Evolutionary conservation across 2,888 invertebrate species (phyloP).

Genomic region (Troglohyphantes excavatus): DNA sequence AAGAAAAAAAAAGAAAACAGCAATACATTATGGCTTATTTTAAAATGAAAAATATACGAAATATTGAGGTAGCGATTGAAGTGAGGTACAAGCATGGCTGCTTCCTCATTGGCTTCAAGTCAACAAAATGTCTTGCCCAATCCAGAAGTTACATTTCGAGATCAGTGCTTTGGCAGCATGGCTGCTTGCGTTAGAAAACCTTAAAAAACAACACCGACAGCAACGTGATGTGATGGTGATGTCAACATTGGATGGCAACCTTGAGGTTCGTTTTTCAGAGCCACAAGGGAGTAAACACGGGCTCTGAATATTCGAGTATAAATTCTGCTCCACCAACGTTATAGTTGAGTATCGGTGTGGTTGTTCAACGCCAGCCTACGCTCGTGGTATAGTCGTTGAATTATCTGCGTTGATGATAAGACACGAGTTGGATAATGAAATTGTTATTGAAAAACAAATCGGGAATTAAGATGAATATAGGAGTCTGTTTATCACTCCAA

Average conservation of each 20-base stretch:
- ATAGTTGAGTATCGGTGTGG: not conserved
- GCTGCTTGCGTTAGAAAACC: constrained; percentile 13
- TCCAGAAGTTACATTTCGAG: too few relatives aligned
- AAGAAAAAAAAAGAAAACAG: too few relatives aligned
- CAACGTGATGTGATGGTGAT: constrained; percentile 18
- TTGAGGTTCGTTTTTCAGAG: constrained; percentile 34
- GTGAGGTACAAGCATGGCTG: too few relatives aligned
- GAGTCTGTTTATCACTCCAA: too few relatives aligned
- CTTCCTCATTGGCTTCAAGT: too few relatives aligned
- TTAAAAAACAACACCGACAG: not conserved
- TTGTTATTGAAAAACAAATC: too few relatives aligned
- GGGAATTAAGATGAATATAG: too few relatives aligned
- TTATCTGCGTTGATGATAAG: constrained; percentile 31
- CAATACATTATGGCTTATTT: too few relatives aligned
- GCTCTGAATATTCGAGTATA: constrained; percentile 45
- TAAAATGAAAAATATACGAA: too few relatives aligned
- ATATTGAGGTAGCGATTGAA: too few relatives aligned
- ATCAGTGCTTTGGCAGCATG: constrained; percentile 18
- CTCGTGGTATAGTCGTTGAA: constrained; percentile 12
- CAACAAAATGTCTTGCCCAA: too few relatives aligned
- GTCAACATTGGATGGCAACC: constrained; percentile 46
- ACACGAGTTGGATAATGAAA: too few relatives aligned
- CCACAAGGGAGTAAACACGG: constrained; percentile 40
- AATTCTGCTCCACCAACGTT: not conserved
- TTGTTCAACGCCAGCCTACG: constrained; percentile 33